Evolutionary conservation across 2,888 invertebrate species (phyloP), one percentile per base, ranked within the genome.

Genomic region (Cotesia congregata): DNA sequence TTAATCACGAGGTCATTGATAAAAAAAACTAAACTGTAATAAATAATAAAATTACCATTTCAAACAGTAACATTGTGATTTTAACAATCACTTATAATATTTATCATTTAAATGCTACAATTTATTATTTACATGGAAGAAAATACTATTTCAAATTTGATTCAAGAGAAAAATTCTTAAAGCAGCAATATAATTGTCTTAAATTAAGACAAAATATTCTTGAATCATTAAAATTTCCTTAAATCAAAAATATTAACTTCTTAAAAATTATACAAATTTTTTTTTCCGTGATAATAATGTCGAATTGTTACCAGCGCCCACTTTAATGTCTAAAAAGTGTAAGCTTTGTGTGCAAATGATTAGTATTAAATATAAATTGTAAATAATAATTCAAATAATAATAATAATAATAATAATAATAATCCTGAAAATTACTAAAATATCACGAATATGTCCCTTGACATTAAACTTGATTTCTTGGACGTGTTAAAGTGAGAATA

Each of bases 301-400:
- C 72, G 76, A 72, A 76, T 76, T 67, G 72, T 72, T 67, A 72
- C 67, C 17, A 38, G n/a, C 69, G 67, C 40, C 20, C 40, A 70
- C 60, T 39, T 50, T 61, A 41, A 30, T 30, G 59, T 69, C 12
- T 40, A 68, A 65, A 65, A 6, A 20, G 62, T 50, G n/a, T 39
- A 72, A 30, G 41, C 41, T 62, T 65, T 30, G n/a, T 30, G 30
- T 70, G 5, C 30, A 60, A 39, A 39, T 9, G 59, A 59, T 60
- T 59, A 30, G 40, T 59, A 50, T 12, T 2, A n/a, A n/a, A n/a
- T n/a, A 41, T 41, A 12, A 4, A 50, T 50, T 12, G 12, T 50
- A 50, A 50, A 12, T 9, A 50, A 50, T 4, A 50, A 12, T 50
- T 12, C 12, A 12, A 50, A 50, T 50, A 50, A 50, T 50, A 67